Evolutionary conservation across 2,113 vertebrate genomes (phyloP).

Genomic region (Hyaena hyaena): DNA sequence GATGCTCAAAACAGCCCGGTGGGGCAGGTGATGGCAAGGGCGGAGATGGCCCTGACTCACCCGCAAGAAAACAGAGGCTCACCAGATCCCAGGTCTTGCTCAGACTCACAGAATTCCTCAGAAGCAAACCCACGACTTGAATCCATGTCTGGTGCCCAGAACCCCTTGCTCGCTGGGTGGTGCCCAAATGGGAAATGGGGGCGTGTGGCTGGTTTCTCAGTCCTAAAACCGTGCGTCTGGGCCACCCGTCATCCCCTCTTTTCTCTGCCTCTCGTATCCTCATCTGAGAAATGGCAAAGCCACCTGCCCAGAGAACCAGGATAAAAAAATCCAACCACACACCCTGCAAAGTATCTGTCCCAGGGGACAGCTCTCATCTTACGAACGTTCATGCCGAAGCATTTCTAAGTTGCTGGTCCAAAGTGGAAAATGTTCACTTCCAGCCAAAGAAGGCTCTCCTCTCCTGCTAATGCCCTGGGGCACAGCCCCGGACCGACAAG

Average conservation of each 20-base stretch:
- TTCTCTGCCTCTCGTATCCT: not conserved
- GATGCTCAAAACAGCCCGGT: not conserved
- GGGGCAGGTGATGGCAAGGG: not conserved
- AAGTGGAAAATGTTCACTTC: constrained; percentile 46
- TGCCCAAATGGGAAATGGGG: not conserved
- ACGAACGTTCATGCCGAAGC: not conserved
- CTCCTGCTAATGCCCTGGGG: constrained; percentile 6
- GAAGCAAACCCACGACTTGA: not conserved
- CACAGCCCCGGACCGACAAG: not conserved
- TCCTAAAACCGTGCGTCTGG: not conserved
- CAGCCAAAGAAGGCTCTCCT: constrained; percentile 37
- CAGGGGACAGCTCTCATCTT: not conserved
- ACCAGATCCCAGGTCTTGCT: not conserved
- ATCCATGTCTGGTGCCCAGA: not conserved
- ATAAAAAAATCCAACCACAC: not conserved
- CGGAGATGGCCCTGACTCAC: not conserved
- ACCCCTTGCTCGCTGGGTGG: not conserved
- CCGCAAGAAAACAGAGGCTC: not conserved
- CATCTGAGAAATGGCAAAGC: not conserved
- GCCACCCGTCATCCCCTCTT: not conserved
- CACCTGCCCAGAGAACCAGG: not conserved
- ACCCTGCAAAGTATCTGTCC: not conserved
- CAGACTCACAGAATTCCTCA: not conserved
- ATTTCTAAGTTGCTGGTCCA: not conserved
- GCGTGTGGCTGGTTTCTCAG: not conserved